Percentiles rank a stretch among this genome's conserved stretches.
Evolutionary conservation across 2,113 vertebrate species (phyloP).

Genomic region (Prionailurus bengalensis): DNA sequence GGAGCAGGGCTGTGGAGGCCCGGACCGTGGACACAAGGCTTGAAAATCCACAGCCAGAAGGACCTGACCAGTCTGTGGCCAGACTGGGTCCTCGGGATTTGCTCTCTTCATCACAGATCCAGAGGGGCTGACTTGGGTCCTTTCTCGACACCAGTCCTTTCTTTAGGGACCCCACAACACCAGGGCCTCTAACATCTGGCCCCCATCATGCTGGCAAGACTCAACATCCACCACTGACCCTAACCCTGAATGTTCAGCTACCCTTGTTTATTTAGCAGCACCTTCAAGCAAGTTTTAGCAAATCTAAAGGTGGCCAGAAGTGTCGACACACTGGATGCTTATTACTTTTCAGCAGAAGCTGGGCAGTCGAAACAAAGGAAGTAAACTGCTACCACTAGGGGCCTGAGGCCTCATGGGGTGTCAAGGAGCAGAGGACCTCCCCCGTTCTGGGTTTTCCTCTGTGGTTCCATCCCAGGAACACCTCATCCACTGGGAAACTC

Average conservation of each 20-base stretch:
- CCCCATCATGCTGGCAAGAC: not conserved
- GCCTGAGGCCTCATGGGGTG: not conserved
- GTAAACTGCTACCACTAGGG: not conserved
- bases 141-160: not conserved
- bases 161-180: not conserved
- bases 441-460: not conserved
- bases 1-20: not conserved
- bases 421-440: not conserved
- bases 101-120: not conserved
- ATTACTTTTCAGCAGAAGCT: not conserved
- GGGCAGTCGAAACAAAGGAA: not conserved
- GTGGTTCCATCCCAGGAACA: not conserved
- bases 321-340: not conserved
- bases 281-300: not conserved
- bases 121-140: not conserved
- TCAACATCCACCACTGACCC: not conserved
- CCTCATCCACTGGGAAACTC: not conserved
- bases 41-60: not conserved
- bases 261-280: not conserved
- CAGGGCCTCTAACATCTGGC: not conserved
- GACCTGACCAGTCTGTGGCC: not conserved
- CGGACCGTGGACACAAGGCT: rapidly evolving
- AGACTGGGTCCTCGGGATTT: not conserved
- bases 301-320: not conserved
- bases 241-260: not conserved